Percentiles rank a stretch among this genome's conserved stretches.
phyloP scores from a whole-genome alignment of 2,888 invertebrate genomes.

The Andrena hattorfiana region DNA sequence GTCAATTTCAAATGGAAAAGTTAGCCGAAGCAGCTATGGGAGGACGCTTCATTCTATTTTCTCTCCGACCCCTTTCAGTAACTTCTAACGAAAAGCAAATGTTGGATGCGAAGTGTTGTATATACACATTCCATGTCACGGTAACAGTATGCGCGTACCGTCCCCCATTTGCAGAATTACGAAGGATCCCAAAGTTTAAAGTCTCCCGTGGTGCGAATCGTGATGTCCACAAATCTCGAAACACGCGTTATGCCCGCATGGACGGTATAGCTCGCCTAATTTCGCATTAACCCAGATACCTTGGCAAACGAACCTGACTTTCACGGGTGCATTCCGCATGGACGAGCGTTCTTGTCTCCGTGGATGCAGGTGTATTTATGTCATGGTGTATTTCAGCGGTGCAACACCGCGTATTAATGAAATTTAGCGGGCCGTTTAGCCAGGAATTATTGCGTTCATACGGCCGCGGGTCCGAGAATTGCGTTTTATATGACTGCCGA shows the following conservation, averaged over 20 bases:
- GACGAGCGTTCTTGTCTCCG: slow-evolving; percentile 21
- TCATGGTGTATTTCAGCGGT: slow-evolving; percentile 21
- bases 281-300: slow-evolving; percentile 72
- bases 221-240: neutral
- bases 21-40: no score
- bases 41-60: neutral
- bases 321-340: slow-evolving; percentile 25
- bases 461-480: slow-evolving; percentile 11
- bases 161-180: no score
- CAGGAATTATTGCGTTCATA: slow-evolving; percentile 38
- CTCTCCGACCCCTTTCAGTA: neutral
- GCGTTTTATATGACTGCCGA: slow-evolving; percentile 19
- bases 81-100: neutral
- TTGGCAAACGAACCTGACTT: slow-evolving; percentile 64
- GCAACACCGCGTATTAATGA: slow-evolving; percentile 35
- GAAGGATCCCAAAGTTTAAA: no score
- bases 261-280: slow-evolving; percentile 55
- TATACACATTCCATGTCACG: no score
- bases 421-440: slow-evolving; percentile 30
- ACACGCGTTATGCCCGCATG: slow-evolving; percentile 22
- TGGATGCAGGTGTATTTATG: slow-evolving; percentile 24
- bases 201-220: neutral
- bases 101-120: neutral
- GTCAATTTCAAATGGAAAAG: no score
- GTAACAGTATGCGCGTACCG: no score